These are phyloP conservation scores for Gila robusta DNA, from an alignment of 2,797 vertebrate genomes.

Conservation along the genomic window DNA sequence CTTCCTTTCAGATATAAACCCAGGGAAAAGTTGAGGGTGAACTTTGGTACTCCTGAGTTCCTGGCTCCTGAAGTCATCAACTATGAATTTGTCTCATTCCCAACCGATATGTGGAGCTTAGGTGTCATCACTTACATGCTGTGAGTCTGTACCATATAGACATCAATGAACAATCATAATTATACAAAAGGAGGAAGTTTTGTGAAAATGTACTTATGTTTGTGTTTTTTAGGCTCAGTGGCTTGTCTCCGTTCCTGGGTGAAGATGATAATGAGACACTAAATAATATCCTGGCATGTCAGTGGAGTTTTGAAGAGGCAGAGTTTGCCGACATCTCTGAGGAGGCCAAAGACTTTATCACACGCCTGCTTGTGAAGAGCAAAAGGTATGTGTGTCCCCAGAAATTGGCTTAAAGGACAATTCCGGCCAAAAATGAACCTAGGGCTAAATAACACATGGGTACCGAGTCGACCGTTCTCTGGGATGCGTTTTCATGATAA, in stretches of 20 bases:
- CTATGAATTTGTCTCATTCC: slow-evolving; percentile 98
- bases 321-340: slow-evolving; percentile 91
- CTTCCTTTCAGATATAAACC: slow-evolving; percentile 89
- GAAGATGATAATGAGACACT: slow-evolving; percentile 95
- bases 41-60: slow-evolving; percentile 98
- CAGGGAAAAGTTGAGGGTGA: slow-evolving; percentile 93
- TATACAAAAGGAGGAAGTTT: not conserved
- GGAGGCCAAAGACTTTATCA: slow-evolving; percentile 94
- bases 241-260: slow-evolving; percentile 95
- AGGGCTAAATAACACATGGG: too few species aligned
- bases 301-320: slow-evolving; percentile 93
- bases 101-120: slow-evolving; percentile 98
- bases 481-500: too few species aligned
- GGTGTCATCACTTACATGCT: slow-evolving; percentile 97
- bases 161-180: not conserved
- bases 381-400: slow-evolving; percentile 82
- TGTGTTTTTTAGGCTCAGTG: slow-evolving; percentile 83
- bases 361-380: slow-evolving; percentile 93
- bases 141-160: slow-evolving; percentile 77
- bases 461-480: too few species aligned
- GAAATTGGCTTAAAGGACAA: not conserved
- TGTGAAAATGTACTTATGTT: not conserved
- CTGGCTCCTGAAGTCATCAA: slow-evolving; percentile 97
- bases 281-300: slow-evolving; percentile 94
- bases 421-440: too few species aligned